Base-by-base conservation (phyloP, 64 coral and sea anemone genomes). In the Montipora foliosa region DNA sequence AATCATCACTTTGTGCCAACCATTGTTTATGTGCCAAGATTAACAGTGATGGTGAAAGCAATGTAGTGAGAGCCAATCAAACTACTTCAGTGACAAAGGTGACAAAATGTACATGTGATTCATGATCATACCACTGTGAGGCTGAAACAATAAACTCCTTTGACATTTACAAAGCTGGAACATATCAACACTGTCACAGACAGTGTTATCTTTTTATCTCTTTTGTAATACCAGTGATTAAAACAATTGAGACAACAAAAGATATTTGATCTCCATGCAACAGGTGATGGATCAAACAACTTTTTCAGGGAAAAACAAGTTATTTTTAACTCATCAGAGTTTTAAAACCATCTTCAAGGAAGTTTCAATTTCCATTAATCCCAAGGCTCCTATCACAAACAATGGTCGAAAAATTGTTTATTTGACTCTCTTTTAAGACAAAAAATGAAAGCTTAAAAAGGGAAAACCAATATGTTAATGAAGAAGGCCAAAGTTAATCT, bases 11-110 rank as follows among this genome's bases (percentile, higher is more conserved):
- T 24, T 86, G 16, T 86, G 82, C 82, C 62, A 86, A 73, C 15
- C 47, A 86, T 86, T 86, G 82, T 86, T 86, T n/a, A 17, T 49
- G 64, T 50, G 82, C 82, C 82, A 86, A 86, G n/a, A 71, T 86
- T 86, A 86, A 49, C 44, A 48, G 2, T 5, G 0, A 8, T 20
- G 15, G 44, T 49, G 71, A 86, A 22, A 44, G 16, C 82, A 86
- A 51, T 86, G 82, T 86, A 8, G 2, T 45, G 3, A 19, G 16
- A 51, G 17, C 82, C 82, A 86, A 69, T 86, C 7, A 50, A 19
- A 86, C 22, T 21, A 17, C 46, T 15, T 21, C 6, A 50, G 71
- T 13, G 71, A 69, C 59, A 84, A 67, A 46, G 17, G 0, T 67
- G 25, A 84, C 82, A 86, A 86, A 50, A 86, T 25, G 17, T 8